Evolutionary conservation across 2,113 vertebrate species (phyloP), one percentile per base, ranked within the genome.

Genomic region (Tragelaphus buxtoni): DNA sequence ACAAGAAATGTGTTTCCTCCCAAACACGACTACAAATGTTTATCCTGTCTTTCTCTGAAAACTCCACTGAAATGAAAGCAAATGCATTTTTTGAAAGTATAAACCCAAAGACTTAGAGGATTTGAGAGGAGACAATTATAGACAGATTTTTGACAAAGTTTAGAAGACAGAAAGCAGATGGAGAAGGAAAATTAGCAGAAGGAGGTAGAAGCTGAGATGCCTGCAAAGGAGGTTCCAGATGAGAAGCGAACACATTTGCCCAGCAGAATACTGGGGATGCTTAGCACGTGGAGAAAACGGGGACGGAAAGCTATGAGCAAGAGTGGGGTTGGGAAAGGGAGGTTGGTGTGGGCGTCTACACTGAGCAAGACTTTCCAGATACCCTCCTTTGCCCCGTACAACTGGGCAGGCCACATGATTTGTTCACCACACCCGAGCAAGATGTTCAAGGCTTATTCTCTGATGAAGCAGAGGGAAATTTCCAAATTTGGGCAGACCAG

Each of bases 81-180:
- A 81, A 61, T 30, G 56, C 51, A 26, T 22, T 74, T 94, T 94
- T 95, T 77, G 5, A 89, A 90, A 97, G 88, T 82, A 81, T 56
- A 90, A 95, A 87, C 61, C 58, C 47, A 65, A 87, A 95, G 76
- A 82, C 83, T 53, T 61, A 32, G 72, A 79, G 87, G 86, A 80
- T 22, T 72, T 60, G 12, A 87, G 58, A 97, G 30, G 79, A 92
- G 91, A 49, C 74, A 83, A 83, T 94, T 95, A 96, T 60, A 95
- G 93, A 63, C 26, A 53, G 58, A 80, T 79, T 86, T 72, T 96
- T 63, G 24, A 95, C 90, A 45, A 56, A 61, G 79, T 86, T 83
- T 94, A 51, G 63, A 86, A 94, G 84, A 90, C 58, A 45, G 95
- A 96, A 74, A 90, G 84, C 97, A 94, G 88, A 92, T 90, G 96